Conservation (phyloP, 2,888 invertebrate species). For the Troides oblongomaculatus region DNA sequence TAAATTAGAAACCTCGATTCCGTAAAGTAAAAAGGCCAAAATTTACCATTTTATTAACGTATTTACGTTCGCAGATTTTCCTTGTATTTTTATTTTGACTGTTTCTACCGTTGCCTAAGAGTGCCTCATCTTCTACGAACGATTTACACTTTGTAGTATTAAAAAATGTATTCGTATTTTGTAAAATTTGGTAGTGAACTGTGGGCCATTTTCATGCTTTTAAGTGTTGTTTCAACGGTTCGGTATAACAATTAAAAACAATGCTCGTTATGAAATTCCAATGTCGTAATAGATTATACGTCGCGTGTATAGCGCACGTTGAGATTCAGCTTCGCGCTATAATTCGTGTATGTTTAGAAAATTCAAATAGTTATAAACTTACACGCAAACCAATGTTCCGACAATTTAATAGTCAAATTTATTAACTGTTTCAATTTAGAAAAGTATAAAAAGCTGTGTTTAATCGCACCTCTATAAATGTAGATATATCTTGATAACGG, state of each 20-base stretch:
- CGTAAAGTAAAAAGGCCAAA: no score
- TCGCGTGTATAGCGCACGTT: slow-evolving; percentile 19
- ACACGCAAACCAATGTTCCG: slow-evolving; percentile 11
- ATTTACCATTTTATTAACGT: no score
- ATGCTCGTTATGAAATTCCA: slow-evolving; percentile 11
- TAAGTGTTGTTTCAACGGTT: neutral
- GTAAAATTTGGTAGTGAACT: neutral
- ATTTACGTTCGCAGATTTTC: no score
- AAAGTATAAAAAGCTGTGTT: neutral
- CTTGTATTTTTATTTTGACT: no score
- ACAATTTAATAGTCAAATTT: slow-evolving; percentile 7
- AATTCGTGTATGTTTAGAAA: slow-evolving; percentile 25
- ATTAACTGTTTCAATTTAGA: neutral
- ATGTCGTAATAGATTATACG: slow-evolving; percentile 14
- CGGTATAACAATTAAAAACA: slow-evolving; percentile 1
- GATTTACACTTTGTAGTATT: neutral
- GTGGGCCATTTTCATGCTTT: neutral
- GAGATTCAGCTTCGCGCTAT: slow-evolving; percentile 19
- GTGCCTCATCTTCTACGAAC: no score
- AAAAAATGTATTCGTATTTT: neutral
- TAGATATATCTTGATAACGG: neutral
- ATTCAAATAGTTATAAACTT: slow-evolving; percentile 11
- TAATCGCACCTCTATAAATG: neutral
- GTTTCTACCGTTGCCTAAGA: no score
- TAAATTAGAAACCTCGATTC: no score